A percentile compares a stretch with the other conserved stretches of the same genome.
Conservation (phyloP, 1,140 invertebrate species). For the Lerema accius region DNA sequence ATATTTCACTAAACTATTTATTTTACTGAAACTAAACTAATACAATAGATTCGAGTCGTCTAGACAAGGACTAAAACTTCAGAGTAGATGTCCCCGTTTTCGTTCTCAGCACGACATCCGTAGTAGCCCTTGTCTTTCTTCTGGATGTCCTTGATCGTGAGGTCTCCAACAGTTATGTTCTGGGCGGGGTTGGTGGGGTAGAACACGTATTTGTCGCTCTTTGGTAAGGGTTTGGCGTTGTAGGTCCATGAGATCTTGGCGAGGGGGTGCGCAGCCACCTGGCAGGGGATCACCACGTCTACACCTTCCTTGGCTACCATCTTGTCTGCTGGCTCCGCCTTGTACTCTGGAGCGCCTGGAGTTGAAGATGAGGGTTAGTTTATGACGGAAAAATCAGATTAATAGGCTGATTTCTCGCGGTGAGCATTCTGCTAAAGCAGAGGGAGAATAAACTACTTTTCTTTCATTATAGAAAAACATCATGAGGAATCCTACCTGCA, state of each 20-base stretch:
- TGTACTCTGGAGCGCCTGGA: conserved; percentile 52
- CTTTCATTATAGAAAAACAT: too few species aligned
- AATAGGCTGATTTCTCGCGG: too few species aligned
- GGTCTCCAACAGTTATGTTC: conserved; percentile 38
- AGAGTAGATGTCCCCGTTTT: conserved; percentile 48
- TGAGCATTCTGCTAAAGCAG: too few species aligned
- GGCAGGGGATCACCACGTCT: conserved; percentile 55
- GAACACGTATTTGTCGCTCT: conserved; percentile 21
- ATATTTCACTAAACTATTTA: too few species aligned
- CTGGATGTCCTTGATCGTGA: conserved; percentile 48
- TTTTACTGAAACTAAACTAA: conserved; percentile 12
- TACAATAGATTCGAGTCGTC: not conserved
- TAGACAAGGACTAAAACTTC: conserved; percentile 49
- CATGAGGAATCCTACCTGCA: too few species aligned
- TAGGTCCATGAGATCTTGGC: conserved; percentile 49
- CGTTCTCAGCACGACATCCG: conserved; percentile 53
- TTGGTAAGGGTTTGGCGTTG: conserved; percentile 47
- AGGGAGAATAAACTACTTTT: too few species aligned
- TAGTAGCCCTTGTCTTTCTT: conserved; percentile 59
- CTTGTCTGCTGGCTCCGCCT: conserved; percentile 33
- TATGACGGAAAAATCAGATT: too few species aligned
- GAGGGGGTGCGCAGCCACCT: conserved; percentile 41
- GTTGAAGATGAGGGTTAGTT: conserved; percentile 25
- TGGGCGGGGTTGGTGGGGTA: conserved; percentile 14
- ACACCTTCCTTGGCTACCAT: conserved; percentile 42